Percentiles rank a stretch among this genome's conserved stretches.
phyloP scores from a whole-genome alignment of 2,888 invertebrate genomes.

The Sarcophaga subvicina region DNA sequence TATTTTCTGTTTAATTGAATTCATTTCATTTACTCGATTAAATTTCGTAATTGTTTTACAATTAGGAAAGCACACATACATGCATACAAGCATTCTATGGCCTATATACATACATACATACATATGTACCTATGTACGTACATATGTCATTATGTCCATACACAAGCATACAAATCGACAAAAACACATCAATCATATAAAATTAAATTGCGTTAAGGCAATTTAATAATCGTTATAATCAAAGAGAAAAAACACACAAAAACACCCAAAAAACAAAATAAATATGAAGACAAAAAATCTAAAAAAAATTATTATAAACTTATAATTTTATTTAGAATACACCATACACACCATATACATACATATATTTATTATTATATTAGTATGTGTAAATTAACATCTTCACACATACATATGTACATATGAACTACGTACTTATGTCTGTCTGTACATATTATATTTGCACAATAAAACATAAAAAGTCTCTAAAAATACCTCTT shows the following conservation, averaged over 20 bases:
- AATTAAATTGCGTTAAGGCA: conserved; percentile 12
- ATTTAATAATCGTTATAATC: conserved; percentile 13
- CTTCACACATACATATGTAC: not conserved
- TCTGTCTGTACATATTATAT: not conserved
- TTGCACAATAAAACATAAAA: too few relatives aligned
- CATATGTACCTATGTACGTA: too few relatives aligned
- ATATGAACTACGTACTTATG: not conserved
- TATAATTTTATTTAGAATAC: conserved; percentile 8
- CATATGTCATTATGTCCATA: not conserved
- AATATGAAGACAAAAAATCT: not conserved
- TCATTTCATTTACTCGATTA: not conserved
- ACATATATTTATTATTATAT: too few relatives aligned
- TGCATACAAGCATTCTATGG: too few relatives aligned
- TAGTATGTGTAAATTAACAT: too few relatives aligned
- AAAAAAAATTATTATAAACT: conserved; percentile 1
- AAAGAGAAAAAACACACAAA: not conserved
- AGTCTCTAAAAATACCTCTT: too few relatives aligned
- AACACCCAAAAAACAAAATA: not conserved
- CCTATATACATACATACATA: too few relatives aligned
- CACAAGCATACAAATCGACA: not conserved
- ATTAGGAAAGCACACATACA: not conserved
- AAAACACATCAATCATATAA: conserved; percentile 19
- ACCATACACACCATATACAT: too few relatives aligned
- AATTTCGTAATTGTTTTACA: conserved; percentile 8
- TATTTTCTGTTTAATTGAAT: not conserved